Conservation (phyloP, 2,888 invertebrate species). For the Eupithecia tripunctaria region DNA sequence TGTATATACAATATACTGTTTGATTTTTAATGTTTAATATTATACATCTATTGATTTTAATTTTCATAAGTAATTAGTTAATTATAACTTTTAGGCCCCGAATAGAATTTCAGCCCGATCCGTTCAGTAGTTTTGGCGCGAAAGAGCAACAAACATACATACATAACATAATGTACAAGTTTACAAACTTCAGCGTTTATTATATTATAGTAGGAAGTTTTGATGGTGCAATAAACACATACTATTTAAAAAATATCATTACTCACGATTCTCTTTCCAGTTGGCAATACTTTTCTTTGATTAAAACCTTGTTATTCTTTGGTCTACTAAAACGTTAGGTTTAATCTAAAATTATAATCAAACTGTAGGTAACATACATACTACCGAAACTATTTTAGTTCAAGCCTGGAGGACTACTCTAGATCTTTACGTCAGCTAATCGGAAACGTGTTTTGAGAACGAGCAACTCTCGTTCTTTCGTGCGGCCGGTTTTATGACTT, state of each 20-base stretch:
- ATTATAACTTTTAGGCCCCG: too few species aligned
- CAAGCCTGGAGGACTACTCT: neutral
- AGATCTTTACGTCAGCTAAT: neutral
- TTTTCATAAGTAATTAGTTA: too few species aligned
- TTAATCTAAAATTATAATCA: neutral
- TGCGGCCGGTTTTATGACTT: neutral
- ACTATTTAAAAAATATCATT: neutral
- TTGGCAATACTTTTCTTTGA: neutral
- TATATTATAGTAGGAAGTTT: too few species aligned
- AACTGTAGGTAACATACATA: neutral
- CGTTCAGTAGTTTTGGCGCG: too few species aligned
- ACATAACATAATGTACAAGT: too few species aligned
- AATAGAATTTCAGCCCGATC: too few species aligned
- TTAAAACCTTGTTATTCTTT: neutral
- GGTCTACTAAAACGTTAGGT: neutral
- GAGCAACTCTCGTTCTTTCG: neutral
- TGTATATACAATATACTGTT: too few species aligned
- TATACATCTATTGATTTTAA: too few species aligned
- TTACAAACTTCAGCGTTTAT: too few species aligned
- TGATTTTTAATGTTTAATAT: too few species aligned
- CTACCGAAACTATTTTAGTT: neutral
- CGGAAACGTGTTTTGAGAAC: neutral
- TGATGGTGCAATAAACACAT: too few species aligned
- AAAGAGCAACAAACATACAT: too few species aligned
- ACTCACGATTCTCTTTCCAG: neutral